phyloP scores from a whole-genome alignment of 2,113 vertebrate genomes.

The Rhizomys pruinosus region DNA sequence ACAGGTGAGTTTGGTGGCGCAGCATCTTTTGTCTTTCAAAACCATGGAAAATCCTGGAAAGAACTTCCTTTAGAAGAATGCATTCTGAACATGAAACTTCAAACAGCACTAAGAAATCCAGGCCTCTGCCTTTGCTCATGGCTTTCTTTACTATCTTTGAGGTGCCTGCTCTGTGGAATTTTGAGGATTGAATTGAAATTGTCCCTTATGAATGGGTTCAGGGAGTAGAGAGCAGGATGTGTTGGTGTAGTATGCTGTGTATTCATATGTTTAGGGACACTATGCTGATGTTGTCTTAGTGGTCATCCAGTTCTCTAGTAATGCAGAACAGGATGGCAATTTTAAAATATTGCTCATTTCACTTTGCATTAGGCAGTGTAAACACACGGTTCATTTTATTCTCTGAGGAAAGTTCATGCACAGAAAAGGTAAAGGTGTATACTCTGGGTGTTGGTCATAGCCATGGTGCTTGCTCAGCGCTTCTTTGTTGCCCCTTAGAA shows the following conservation, averaged over 20 bases:
- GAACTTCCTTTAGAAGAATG: not conserved
- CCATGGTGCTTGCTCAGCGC: not conserved
- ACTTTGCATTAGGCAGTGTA: not conserved
- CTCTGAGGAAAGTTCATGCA: not conserved
- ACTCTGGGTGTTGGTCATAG: too few species aligned
- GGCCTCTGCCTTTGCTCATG: not conserved
- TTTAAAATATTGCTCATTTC: slow-evolving; percentile 34
- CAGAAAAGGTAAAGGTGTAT: not conserved
- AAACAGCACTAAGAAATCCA: not conserved
- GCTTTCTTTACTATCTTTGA: not conserved
- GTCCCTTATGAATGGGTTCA: not conserved
- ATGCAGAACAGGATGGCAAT: slow-evolving; percentile 24
- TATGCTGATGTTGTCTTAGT: not conserved
- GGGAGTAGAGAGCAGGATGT: not conserved
- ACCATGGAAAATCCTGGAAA: not conserved
- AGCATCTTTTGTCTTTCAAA: not conserved
- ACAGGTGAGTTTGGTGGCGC: not conserved
- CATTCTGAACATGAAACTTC: not conserved
- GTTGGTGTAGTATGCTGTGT: not conserved
- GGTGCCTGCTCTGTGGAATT: too few species aligned
- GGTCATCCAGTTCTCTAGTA: slow-evolving; percentile 3
- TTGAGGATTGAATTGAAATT: slow-evolving; percentile 14
- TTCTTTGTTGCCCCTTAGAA: not conserved
- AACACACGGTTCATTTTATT: not conserved
- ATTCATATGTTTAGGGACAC: not conserved